These are phyloP conservation scores for Acanthurus leucopareius DNA, from an alignment of 2,797 vertebrate species.

Conservation along the genomic window DNA sequence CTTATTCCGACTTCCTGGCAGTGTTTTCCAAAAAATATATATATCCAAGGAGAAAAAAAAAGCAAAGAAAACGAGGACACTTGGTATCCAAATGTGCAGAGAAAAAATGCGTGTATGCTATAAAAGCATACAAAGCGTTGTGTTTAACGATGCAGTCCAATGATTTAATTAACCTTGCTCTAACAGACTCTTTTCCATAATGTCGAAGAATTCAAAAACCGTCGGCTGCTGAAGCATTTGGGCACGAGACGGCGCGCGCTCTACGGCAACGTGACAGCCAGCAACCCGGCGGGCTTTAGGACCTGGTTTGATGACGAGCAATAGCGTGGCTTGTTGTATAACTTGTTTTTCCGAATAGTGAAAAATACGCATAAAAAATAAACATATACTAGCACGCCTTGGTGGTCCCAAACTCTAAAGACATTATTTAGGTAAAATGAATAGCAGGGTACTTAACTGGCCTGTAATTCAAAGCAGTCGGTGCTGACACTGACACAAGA, in stretches of 20 bases:
- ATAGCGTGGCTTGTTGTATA: conserved; percentile 82
- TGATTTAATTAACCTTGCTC: conserved; percentile 82
- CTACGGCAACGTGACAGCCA: conserved; percentile 13
- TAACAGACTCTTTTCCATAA: conserved; percentile 85
- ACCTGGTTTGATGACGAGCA: conserved; percentile 51
- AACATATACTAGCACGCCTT: not conserved
- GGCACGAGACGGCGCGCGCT: conserved; percentile 42
- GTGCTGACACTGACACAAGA: not conserved
- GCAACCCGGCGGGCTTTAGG: conserved; percentile 75
- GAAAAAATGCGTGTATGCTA: conserved; percentile 3
- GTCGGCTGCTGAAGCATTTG: conserved; percentile 79
- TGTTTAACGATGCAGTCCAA: not conserved
- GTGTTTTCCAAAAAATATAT: not conserved
- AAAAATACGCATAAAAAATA: conserved; percentile 39
- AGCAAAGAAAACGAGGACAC: conserved; percentile 3
- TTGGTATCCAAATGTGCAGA: not conserved
- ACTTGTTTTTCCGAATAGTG: conserved; percentile 82
- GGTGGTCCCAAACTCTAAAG: accelerated
- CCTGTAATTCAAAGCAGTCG: conserved; percentile 2
- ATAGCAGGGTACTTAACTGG: not conserved
- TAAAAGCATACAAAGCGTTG: not conserved
- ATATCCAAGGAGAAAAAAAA: conserved; percentile 6
- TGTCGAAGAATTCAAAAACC: conserved; percentile 65
- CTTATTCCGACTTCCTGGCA: conserved; percentile 12
- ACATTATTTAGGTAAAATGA: not conserved